Conservation (phyloP, 2,888 invertebrate species). For the Tetheella fluctuosa region DNA sequence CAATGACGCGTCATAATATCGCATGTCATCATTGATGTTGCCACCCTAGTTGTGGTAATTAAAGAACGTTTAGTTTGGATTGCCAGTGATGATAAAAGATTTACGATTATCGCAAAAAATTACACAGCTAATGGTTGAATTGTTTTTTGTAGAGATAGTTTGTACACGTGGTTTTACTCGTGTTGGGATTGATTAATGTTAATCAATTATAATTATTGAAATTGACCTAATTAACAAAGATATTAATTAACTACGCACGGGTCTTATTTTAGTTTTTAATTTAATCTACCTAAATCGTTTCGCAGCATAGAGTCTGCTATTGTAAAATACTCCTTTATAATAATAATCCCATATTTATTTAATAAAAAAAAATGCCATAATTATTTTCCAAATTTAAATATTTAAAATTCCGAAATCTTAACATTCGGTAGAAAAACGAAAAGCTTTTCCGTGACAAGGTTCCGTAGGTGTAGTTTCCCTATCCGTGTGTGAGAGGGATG, state of each 20-base stretch:
- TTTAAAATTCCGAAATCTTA: too few relatives aligned
- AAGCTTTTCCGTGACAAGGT: slow-evolving; percentile 65
- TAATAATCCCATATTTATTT: too few relatives aligned
- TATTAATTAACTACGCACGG: too few relatives aligned
- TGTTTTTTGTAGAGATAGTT: background rate
- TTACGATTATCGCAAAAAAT: background rate
- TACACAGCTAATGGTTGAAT: background rate
- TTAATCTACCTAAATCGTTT: too few relatives aligned
- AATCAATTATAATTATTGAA: background rate
- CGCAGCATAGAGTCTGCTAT: too few relatives aligned
- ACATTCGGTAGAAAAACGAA: slow-evolving; percentile 72
- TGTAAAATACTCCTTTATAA: too few relatives aligned
- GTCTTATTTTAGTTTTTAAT: too few relatives aligned
- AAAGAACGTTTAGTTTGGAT: background rate
- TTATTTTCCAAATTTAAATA: too few relatives aligned
- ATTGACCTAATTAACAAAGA: too few relatives aligned
- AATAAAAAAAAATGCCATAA: too few relatives aligned
- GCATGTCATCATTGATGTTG: slow-evolving; percentile 1
- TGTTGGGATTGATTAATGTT: background rate
- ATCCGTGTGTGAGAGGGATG: slow-evolving; percentile 62
- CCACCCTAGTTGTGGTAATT: background rate
- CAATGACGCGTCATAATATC: slow-evolving; percentile 5
- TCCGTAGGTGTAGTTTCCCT: slow-evolving; percentile 72
- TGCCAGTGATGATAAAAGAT: slow-evolving; percentile 2
- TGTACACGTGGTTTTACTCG: background rate